A percentile compares a stretch with the other conserved stretches of the same genome.
Evolutionary conservation across 2,888 invertebrate genomes (phyloP).

Genomic region (Oasisia sp.): DNA sequence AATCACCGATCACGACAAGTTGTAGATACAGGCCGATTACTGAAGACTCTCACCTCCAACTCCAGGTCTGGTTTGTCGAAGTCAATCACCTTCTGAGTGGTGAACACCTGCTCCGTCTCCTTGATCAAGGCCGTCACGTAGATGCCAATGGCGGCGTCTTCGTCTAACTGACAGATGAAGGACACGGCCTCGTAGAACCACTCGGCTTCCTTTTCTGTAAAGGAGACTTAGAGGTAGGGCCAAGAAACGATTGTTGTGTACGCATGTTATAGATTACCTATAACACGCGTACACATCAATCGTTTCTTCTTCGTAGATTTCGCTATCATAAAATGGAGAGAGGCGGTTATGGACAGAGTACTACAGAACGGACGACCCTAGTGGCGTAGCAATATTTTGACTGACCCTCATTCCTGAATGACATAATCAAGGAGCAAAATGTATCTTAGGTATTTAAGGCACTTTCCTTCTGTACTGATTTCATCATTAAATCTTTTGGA

Average conservation of each 20-base stretch:
- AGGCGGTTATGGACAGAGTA: no score
- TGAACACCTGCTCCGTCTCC: not conserved
- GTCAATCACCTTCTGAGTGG: not conserved
- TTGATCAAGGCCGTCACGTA: slow-evolving; percentile 41
- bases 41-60: not conserved
- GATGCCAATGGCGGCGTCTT: slow-evolving; percentile 48
- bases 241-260: no score
- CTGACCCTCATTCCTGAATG: no score
- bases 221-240: not conserved
- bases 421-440: no score
- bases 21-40: not conserved
- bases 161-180: slow-evolving; percentile 47
- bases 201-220: slow-evolving; percentile 36
- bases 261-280: not conserved
- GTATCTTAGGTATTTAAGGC: not conserved
- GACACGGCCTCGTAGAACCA: slow-evolving; percentile 42
- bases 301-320: not conserved
- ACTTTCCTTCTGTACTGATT: no score
- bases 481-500: no score
- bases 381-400: no score
- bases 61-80: slow-evolving; percentile 11
- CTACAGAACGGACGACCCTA: no score
- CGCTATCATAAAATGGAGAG: not conserved
- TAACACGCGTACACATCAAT: not conserved
- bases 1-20: not conserved